Percentiles rank a stretch among this genome's conserved stretches.
phyloP scores from a whole-genome alignment of 2,113 vertebrate species.

The Falcunculus frontatus region DNA sequence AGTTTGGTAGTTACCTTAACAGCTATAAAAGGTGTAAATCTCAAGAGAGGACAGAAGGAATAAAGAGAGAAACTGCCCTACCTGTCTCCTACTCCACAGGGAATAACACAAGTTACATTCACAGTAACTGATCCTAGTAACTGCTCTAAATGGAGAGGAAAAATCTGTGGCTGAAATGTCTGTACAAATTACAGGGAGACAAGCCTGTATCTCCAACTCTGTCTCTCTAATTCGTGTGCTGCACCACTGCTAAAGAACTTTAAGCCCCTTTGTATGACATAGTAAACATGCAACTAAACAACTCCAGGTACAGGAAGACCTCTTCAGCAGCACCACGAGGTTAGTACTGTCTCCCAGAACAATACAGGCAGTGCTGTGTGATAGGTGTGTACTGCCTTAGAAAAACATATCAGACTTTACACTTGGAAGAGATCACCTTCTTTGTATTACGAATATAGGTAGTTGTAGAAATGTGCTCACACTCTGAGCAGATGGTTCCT shows the following conservation, averaged over 20 bases:
- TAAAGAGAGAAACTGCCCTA: slow-evolving; percentile 29
- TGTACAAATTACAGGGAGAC: slow-evolving; percentile 11
- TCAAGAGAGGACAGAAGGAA: slow-evolving; percentile 28
- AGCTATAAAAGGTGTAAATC: slow-evolving; percentile 46
- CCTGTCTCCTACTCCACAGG: slow-evolving; percentile 28
- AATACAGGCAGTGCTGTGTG: background rate
- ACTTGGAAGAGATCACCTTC: background rate
- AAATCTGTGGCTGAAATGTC: slow-evolving; percentile 1
- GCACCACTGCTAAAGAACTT: background rate
- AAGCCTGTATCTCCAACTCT: background rate
- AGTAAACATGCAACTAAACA: background rate
- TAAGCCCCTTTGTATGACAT: background rate
- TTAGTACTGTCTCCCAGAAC: background rate
- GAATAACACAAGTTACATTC: slow-evolving; percentile 6
- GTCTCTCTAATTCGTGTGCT: background rate
- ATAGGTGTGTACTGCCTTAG: background rate
- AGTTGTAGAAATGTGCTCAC: background rate
- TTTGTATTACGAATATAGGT: background rate
- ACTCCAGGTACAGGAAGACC: background rate
- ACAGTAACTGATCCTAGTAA: slow-evolving; percentile 36
- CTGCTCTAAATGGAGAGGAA: slow-evolving; percentile 6
- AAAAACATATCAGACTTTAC: background rate
- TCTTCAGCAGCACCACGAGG: background rate
- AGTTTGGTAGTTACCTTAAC: slow-evolving; percentile 45
- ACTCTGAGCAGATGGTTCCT: background rate